A percentile compares a stretch with the other conserved stretches of the same genome.
Conservation (phyloP, 2,888 invertebrate genomes). For the Fragum fragum region DNA sequence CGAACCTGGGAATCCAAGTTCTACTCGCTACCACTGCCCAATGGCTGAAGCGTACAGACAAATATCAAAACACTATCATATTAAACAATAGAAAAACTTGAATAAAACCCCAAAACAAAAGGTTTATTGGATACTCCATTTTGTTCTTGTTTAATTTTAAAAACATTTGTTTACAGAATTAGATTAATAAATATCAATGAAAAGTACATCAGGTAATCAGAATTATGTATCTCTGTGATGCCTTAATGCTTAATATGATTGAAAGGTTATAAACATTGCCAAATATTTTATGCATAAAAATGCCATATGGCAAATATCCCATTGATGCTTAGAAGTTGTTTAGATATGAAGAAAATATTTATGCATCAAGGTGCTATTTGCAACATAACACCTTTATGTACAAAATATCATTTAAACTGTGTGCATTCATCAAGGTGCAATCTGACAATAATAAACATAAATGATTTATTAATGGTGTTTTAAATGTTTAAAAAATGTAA, state of each 20-base stretch:
- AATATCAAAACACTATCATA: too few species aligned
- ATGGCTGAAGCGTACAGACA: not conserved
- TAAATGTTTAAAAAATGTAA: not conserved
- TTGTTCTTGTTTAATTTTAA: not conserved
- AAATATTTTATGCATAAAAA: slow-evolving; percentile 4
- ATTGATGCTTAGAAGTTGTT: too few species aligned
- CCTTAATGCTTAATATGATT: not conserved
- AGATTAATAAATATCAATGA: not conserved
- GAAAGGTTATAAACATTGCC: not conserved
- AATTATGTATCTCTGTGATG: too few species aligned
- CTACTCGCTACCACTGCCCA: too few species aligned
- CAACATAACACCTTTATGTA: slow-evolving; percentile 21
- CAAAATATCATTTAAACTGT: not conserved
- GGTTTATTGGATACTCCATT: too few species aligned
- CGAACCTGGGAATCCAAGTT: not conserved
- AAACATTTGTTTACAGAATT: not conserved
- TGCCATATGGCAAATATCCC: too few species aligned
- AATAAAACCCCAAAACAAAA: too few species aligned
- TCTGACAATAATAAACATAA: slow-evolving; percentile 4
- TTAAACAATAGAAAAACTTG: not conserved
- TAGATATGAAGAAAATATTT: too few species aligned
- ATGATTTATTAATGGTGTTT: not conserved
- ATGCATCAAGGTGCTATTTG: slow-evolving; percentile 24
- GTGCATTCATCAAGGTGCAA: slow-evolving; percentile 13
- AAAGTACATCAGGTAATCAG: not conserved